phyloP scores from a whole-genome alignment of 2,888 invertebrate genomes.

The Melanchra persicariae region DNA sequence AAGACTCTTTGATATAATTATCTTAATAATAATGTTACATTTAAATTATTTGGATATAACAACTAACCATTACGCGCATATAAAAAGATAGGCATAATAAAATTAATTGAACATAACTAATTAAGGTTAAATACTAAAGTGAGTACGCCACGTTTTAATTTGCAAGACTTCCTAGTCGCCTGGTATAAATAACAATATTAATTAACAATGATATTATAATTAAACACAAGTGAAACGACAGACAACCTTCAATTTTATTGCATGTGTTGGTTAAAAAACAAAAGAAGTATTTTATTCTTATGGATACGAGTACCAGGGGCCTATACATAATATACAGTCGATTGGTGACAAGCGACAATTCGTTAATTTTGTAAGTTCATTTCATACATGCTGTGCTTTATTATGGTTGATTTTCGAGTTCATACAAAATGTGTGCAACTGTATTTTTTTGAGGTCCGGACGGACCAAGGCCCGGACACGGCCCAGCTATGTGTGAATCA shows the following conservation, averaged over 20 bases:
- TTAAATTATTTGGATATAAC: background rate
- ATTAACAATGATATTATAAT: slow-evolving; percentile 37
- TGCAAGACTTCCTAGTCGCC: slow-evolving; percentile 51
- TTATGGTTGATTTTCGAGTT: too few relatives aligned
- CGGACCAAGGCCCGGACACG: too few relatives aligned
- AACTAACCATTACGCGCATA: slow-evolving; percentile 20
- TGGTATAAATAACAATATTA: slow-evolving; percentile 42
- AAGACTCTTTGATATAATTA: too few relatives aligned
- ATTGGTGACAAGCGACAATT: too few relatives aligned
- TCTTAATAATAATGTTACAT: background rate
- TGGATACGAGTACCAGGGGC: too few relatives aligned
- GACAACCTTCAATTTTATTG: slow-evolving; percentile 43
- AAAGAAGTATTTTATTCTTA: slow-evolving; percentile 10
- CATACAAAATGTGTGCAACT: too few relatives aligned
- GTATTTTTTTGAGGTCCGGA: too few relatives aligned
- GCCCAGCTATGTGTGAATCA: too few relatives aligned
- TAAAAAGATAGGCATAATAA: slow-evolving; percentile 18
- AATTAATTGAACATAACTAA: slow-evolving; percentile 44
- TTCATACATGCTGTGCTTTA: too few relatives aligned
- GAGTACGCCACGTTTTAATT: slow-evolving; percentile 29
- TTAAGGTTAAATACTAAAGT: slow-evolving; percentile 37
- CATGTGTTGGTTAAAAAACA: slow-evolving; percentile 8
- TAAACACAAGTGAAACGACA: slow-evolving; percentile 42
- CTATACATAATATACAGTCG: too few relatives aligned
- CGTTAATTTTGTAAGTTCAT: too few relatives aligned